phyloP scores from a whole-genome alignment of 2,797 vertebrate species.

The Holocentrus rufus region DNA sequence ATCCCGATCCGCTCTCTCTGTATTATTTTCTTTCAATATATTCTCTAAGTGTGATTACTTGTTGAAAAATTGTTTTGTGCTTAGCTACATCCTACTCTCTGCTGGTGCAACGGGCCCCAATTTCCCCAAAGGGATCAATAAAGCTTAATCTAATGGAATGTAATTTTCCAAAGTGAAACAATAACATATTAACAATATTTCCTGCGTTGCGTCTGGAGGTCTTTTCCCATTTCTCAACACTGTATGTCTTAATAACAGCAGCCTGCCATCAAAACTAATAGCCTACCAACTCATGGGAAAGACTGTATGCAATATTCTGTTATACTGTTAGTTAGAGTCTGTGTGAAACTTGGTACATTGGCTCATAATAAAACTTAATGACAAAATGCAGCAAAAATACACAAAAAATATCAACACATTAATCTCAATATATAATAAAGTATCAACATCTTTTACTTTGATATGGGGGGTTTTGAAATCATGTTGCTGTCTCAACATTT shows the following conservation, averaged over 20 bases:
- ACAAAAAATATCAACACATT: neutral
- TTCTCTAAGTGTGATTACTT: neutral
- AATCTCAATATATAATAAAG: too few relatives aligned
- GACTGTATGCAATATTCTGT: neutral
- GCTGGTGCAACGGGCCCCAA: neutral
- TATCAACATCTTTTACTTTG: neutral
- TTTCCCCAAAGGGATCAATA: neutral
- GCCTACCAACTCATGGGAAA: too few relatives aligned
- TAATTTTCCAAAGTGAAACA: neutral
- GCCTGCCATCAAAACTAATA: neutral
- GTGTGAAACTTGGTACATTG: neutral
- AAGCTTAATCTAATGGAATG: constrained; percentile 1
- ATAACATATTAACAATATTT: neutral
- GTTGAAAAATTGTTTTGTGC: neutral
- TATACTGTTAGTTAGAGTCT: neutral
- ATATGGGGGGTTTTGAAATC: neutral
- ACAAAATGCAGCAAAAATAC: too few relatives aligned
- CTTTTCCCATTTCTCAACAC: neutral
- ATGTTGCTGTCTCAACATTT: constrained; percentile 1
- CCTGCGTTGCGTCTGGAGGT: neutral
- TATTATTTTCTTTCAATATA: constrained; percentile 1
- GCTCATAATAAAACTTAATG: neutral
- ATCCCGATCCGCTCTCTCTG: neutral
- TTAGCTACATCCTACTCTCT: neutral
- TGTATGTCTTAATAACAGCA: neutral